phyloP scores from a whole-genome alignment of 2,888 invertebrate species.

The Melanchra persicariae region DNA sequence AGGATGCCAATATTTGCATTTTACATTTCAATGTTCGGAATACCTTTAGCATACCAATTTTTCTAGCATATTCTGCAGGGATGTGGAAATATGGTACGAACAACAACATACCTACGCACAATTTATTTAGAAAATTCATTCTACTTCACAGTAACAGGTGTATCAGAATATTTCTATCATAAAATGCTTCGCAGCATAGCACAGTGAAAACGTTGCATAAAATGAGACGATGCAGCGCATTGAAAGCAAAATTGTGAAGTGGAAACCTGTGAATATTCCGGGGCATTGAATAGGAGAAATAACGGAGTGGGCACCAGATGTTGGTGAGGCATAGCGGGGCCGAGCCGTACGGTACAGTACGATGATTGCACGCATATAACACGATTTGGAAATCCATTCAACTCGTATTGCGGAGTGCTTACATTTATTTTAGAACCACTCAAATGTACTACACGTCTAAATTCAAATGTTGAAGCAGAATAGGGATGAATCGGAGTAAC shows the following conservation, averaged over 20 bases:
- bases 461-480: background rate
- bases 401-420: conserved; percentile 8
- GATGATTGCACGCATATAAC: conserved; percentile 26
- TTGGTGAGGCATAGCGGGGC: conserved; percentile 54
- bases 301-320: conserved; percentile 73
- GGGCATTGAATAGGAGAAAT: conserved; percentile 79
- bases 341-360: conserved; percentile 12
- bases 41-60: conserved; percentile 16
- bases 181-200: conserved; percentile 68
- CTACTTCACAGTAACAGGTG: conserved; percentile 59
- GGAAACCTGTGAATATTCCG: conserved; percentile 80
- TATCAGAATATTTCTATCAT: conserved; percentile 72
- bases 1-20: conserved; percentile 11
- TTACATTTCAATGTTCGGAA: conserved; percentile 22
- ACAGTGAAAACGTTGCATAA: conserved; percentile 74
- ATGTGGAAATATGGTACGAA: conserved; percentile 8
- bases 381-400: conserved; percentile 21
- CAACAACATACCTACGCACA: conserved; percentile 16
- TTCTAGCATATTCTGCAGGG: background rate
- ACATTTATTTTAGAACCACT: background rate
- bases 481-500: background rate
- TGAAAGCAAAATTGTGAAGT: conserved; percentile 79
- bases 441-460: background rate
- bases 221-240: conserved; percentile 75
- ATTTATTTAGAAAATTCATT: conserved; percentile 53